These are phyloP conservation scores for Trissonchulus sp. DNA, from an alignment of 2,888 invertebrate genomes.

Conservation along the genomic window DNA sequence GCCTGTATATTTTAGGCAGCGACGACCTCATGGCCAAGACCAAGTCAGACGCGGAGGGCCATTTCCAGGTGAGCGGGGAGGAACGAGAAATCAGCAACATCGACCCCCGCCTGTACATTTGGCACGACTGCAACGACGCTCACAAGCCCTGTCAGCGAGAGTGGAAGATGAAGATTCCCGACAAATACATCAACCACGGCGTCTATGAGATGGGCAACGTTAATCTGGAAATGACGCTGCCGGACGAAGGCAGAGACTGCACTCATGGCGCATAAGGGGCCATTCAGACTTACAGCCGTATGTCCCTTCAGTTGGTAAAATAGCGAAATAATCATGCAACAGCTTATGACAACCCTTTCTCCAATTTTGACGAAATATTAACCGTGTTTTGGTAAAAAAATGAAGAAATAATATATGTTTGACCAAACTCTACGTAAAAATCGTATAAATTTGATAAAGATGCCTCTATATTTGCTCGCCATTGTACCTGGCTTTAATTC, in stretches of 20 bases:
- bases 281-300: too few species aligned
- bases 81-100: conserved; percentile 23
- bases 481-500: too few species aligned
- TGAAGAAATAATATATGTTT: too few species aligned
- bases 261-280: too few species aligned
- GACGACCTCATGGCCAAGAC: conserved; percentile 21
- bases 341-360: too few species aligned
- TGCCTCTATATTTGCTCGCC: too few species aligned
- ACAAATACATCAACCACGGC: conserved; percentile 12
- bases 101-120: conserved; percentile 24
- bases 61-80: conserved; percentile 13
- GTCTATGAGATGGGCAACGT: background rate
- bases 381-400: too few species aligned
- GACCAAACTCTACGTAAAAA: too few species aligned
- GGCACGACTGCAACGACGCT: conserved; percentile 29
- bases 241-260: conserved; percentile 40
- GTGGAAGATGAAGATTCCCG: conserved; percentile 2
- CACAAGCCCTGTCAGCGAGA: conserved; percentile 15
- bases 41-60: conserved; percentile 1
- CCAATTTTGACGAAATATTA: too few species aligned
- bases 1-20: conserved; percentile 5
- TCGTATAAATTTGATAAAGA: too few species aligned
- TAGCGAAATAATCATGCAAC: too few species aligned
- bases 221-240: background rate
- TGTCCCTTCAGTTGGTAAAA: too few species aligned